These are phyloP conservation scores for Drosophila albomicans DNA, from an alignment of 1,140 invertebrate genomes.

Conservation along the genomic window DNA sequence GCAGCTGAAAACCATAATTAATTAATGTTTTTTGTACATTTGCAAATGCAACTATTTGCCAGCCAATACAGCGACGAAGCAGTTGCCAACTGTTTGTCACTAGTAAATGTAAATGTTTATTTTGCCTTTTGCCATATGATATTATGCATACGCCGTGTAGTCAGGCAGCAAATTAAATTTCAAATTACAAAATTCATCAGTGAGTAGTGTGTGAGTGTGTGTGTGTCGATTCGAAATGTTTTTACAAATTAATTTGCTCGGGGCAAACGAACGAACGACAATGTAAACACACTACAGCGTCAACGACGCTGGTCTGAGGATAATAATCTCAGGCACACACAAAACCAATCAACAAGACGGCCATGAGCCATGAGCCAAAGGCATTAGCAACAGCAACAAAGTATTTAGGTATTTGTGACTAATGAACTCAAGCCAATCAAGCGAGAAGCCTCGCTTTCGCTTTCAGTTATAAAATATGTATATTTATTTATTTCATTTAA, in stretches of 20 bases:
- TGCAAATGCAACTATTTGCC: slow-evolving; percentile 48
- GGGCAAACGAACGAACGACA: slow-evolving; percentile 22
- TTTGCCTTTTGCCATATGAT: slow-evolving; percentile 32
- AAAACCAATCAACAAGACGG: slow-evolving; percentile 9
- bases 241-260: slow-evolving; percentile 53
- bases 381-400: slow-evolving; percentile 2
- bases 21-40: slow-evolving; percentile 72
- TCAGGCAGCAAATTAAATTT: slow-evolving; percentile 40
- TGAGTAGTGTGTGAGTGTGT: neutral
- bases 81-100: neutral
- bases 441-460: neutral
- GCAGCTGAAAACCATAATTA: slow-evolving; percentile 52
- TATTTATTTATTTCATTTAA: slow-evolving; percentile 10
- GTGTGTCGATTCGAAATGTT: slow-evolving; percentile 53
- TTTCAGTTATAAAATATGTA: neutral
- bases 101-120: slow-evolving; percentile 58
- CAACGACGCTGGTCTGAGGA: neutral
- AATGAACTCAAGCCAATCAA: slow-evolving; percentile 2
- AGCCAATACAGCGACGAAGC: neutral
- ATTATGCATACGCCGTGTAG: slow-evolving; percentile 55
- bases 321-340: slow-evolving; percentile 24
- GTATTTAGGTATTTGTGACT: slow-evolving; percentile 7
- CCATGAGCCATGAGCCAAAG: slow-evolving; percentile 12
- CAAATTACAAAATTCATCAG: slow-evolving; percentile 32
- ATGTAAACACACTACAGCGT: slow-evolving; percentile 27